Evolutionary conservation across 1,140 invertebrate species (phyloP), one percentile per base, ranked within the genome.

Genomic region (Hyles euphorbiae): DNA sequence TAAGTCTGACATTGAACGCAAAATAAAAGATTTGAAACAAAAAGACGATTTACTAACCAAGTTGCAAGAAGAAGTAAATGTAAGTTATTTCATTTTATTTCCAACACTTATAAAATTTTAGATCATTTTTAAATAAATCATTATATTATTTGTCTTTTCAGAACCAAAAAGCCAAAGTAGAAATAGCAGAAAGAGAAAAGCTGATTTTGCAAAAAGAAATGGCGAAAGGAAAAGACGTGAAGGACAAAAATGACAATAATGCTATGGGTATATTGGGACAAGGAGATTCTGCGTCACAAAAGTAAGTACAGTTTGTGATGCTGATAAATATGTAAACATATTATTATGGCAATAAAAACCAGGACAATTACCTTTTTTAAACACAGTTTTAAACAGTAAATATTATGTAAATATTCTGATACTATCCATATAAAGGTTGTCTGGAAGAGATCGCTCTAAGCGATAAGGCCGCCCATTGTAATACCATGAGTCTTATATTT

Each of bases 21-120:
- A 83, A 63, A 77, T 83, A 34, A 82, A 68, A 52, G 85, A 89
- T 57, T 75, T 88, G 45, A 78, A 78, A 60, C 60, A 83, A 64
- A 81, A 84, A 60, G 78, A 78, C 52, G 81, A 90, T 36, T 65
- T 84, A 52, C 75, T 89, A 51, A 51, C 55, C 7, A 81, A 74
- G 62, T 68, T 90, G 56, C 74, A 83, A 68, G 81, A 86, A 61
- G 82, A 89, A 58, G 62, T 89, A 8, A 89, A 85, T 77, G 85
- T 89, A 81, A 68, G 49, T 56, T 34, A 2, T 44, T 45, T 32
- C 5, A 22, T 22, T 1, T 53, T 43, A 54, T 54, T 22, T 22
- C 22, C 2, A 22, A 22, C 0, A 22, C 22, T 22, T 22, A 22
- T 22, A 22, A 22, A 0, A 22, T 22, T 22, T 22, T 22, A 22